Percentiles rank a stretch among this genome's conserved stretches.
Conservation (phyloP, 1,140 invertebrate species). For the Solenopsis fugax region DNA sequence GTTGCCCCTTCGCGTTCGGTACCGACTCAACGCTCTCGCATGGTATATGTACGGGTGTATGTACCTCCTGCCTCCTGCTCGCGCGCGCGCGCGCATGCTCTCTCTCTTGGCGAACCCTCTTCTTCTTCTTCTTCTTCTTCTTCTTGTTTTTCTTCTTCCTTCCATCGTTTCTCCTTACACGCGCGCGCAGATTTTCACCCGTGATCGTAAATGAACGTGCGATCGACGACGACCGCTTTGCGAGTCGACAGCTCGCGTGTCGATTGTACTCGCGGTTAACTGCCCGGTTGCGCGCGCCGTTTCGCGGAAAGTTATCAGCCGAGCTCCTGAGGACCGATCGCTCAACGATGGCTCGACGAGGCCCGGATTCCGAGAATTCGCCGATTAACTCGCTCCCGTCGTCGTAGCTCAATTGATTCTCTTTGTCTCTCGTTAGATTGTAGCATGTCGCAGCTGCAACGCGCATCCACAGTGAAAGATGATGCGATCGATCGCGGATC, state of each 20-base stretch:
- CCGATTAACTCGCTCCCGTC: constrained; percentile 28
- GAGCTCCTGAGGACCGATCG: background rate
- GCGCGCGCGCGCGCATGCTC: background rate
- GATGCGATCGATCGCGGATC: background rate
- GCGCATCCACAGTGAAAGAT: background rate
- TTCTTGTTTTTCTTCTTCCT: background rate
- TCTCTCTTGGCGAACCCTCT: background rate
- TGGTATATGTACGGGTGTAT: constrained; percentile 50
- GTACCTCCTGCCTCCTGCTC: constrained; percentile 20
- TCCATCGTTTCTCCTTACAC: constrained; percentile 24
- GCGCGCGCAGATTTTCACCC: constrained; percentile 46
- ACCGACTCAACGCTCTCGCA: constrained; percentile 62
- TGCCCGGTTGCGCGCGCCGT: background rate
- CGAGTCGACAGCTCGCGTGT: constrained; percentile 48
- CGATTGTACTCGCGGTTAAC: constrained; percentile 37
- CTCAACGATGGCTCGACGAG: background rate
- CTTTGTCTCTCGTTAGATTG: constrained; percentile 5
- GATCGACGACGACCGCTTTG: constrained; percentile 19
- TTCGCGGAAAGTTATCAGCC: constrained; percentile 52
- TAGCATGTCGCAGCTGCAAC: background rate
- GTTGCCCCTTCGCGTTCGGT: background rate
- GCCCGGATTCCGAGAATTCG: constrained; percentile 24
- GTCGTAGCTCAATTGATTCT: constrained; percentile 25
- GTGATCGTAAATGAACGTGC: constrained; percentile 49
- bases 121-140: background rate